A percentile compares a stretch with the other conserved stretches of the same genome.
Evolutionary conservation across 2,797 vertebrate species (phyloP).

Genomic region (Heterohyrax brucei): DNA sequence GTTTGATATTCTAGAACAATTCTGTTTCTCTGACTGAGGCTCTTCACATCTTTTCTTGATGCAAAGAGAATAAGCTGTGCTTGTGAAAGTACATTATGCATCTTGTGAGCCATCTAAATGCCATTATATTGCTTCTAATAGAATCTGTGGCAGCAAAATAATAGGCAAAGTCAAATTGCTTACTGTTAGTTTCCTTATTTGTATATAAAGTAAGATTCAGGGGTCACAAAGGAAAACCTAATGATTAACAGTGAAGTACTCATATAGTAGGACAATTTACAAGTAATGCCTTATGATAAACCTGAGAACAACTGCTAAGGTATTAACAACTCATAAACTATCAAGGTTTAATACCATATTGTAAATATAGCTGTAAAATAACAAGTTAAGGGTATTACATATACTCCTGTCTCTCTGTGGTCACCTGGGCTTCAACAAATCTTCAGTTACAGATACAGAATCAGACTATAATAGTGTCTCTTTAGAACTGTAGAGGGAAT

Average conservation of each 20-base stretch:
- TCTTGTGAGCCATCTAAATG: constrained; percentile 51
- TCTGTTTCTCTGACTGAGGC: constrained; percentile 9
- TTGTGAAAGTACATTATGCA: neutral
- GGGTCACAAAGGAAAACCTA: neutral
- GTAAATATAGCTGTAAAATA: constrained; percentile 15
- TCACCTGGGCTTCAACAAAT: constrained; percentile 9
- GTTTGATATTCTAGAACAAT: constrained; percentile 40
- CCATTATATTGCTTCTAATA: constrained; percentile 33
- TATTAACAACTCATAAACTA: constrained; percentile 40
- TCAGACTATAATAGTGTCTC: neutral
- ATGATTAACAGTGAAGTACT: neutral
- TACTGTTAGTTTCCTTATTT: neutral
- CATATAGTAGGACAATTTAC: neutral
- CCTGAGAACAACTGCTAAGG: constrained; percentile 34
- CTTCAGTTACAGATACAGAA: constrained; percentile 30
- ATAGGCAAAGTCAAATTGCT: neutral
- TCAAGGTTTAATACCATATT: constrained; percentile 20
- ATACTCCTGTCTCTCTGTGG: neutral
- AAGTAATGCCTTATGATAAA: constrained; percentile 39
- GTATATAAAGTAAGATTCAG: neutral
- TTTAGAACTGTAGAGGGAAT: neutral
- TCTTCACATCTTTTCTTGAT: neutral
- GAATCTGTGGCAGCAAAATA: constrained; percentile 58
- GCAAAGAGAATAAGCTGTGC: neutral
- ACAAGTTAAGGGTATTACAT: neutral